Conservation (phyloP, 2,113 vertebrate genomes). For the Pteruthius melanotis region DNA sequence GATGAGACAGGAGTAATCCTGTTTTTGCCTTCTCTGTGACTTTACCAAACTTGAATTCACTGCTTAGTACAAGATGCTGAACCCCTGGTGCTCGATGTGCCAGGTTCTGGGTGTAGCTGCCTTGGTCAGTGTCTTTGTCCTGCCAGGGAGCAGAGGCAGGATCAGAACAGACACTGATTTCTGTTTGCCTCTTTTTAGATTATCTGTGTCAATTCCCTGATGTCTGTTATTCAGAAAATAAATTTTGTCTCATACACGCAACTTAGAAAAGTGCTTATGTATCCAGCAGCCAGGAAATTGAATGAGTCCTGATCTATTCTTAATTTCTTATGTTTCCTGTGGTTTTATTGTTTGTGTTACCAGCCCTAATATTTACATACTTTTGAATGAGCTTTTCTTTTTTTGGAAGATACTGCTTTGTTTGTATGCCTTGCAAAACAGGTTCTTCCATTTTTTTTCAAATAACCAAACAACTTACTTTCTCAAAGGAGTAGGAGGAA, state of each 20-base stretch:
- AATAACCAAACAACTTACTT: conserved; percentile 33
- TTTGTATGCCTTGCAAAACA: conserved; percentile 41
- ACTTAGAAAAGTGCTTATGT: not conserved
- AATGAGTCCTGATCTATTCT: conserved; percentile 41
- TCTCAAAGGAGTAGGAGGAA: conserved; percentile 15
- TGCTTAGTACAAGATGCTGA: not conserved
- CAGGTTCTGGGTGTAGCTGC: not conserved
- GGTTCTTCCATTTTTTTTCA: conserved; percentile 26
- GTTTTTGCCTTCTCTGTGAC: not conserved
- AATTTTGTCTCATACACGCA: not conserved
- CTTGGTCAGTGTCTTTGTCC: not conserved
- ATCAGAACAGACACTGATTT: not conserved
- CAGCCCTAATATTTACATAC: conserved; percentile 53
- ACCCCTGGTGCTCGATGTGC: not conserved
- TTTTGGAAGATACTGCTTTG: conserved; percentile 49
- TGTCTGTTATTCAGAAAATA: not conserved
- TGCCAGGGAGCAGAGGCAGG: not conserved
- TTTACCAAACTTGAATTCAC: not conserved
- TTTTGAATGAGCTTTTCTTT: conserved; percentile 55
- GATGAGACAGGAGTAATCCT: not conserved
- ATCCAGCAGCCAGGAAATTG: conserved; percentile 30
- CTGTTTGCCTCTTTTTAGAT: not conserved
- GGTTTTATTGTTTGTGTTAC: conserved; percentile 62
- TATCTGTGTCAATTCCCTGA: not conserved
- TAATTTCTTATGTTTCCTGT: conserved; percentile 62